phyloP scores from a whole-genome alignment of 2,888 invertebrate genomes.

The Luperina testacea region DNA sequence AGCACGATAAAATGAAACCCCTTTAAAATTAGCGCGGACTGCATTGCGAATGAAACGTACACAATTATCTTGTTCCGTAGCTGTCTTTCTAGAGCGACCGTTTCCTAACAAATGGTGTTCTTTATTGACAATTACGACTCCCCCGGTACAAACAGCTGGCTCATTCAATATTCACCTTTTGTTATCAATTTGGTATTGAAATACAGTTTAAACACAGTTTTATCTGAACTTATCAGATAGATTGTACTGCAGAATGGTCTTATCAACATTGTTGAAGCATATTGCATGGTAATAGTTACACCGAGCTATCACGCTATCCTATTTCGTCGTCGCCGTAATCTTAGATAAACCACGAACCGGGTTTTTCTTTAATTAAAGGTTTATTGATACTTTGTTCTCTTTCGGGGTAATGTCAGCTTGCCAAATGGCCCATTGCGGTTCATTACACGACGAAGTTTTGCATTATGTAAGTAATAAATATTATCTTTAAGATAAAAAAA shows the following conservation, averaged over 20 bases:
- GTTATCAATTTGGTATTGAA: slow-evolving; percentile 33
- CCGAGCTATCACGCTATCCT: slow-evolving; percentile 18
- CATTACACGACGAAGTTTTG: not conserved
- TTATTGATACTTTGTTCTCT: slow-evolving; percentile 20
- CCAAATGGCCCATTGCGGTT: not conserved
- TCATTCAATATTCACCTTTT: slow-evolving; percentile 37
- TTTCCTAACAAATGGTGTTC: slow-evolving; percentile 37
- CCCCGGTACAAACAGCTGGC: slow-evolving; percentile 21
- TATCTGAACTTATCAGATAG: slow-evolving; percentile 52
- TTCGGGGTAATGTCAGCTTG: not conserved
- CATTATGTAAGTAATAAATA: not conserved
- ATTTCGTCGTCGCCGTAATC: not conserved
- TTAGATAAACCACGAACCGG: slow-evolving; percentile 14
- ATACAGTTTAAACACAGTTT: slow-evolving; percentile 28
- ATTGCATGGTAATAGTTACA: slow-evolving; percentile 45
- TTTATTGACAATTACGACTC: slow-evolving; percentile 42
- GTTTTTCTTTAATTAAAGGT: slow-evolving; percentile 11
- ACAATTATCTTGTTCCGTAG: slow-evolving; percentile 34
- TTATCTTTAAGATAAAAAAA: not conserved
- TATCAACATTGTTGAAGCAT: slow-evolving; percentile 40
- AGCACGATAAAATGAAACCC: not conserved
- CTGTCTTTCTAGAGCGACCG: slow-evolving; percentile 17
- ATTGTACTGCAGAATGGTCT: slow-evolving; percentile 37
- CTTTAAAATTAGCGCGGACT: slow-evolving; percentile 18
- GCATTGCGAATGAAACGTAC: slow-evolving; percentile 30